phyloP scores from a whole-genome alignment of 2,113 vertebrate species.

The Boleophthalmus pectinirostris region DNA sequence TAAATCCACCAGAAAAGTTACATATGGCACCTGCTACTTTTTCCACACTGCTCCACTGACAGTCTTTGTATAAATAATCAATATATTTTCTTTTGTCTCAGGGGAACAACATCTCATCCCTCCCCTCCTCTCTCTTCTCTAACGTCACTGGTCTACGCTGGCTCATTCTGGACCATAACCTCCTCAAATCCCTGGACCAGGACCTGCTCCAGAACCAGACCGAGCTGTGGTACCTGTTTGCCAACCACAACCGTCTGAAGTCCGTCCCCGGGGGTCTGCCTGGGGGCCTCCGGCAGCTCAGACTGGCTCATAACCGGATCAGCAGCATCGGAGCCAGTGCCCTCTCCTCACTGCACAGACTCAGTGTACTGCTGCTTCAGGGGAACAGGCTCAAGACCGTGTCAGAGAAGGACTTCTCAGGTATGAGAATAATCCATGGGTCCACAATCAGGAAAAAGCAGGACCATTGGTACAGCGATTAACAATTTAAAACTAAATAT shows the following conservation, averaged over 20 bases:
- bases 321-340: conserved; percentile 55
- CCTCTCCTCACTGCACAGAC: conserved; percentile 65
- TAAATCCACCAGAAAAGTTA: too few species aligned
- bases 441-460: too few species aligned
- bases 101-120: conserved; percentile 70
- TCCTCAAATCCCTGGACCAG: conserved; percentile 56
- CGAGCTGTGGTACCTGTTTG: conserved; percentile 70
- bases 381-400: conserved; percentile 74
- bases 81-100: conserved; percentile 27
- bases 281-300: conserved; percentile 70
- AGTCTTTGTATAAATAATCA: background rate
- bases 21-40: too few species aligned
- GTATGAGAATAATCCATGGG: too few species aligned
- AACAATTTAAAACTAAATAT: too few species aligned
- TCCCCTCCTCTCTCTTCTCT: conserved; percentile 52
- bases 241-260: conserved; percentile 74
- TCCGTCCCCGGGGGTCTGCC: conserved; percentile 69
- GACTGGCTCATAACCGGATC: conserved; percentile 76
- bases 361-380: conserved; percentile 77
- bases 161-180: conserved; percentile 78
- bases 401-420: conserved; percentile 62
- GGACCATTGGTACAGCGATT: too few species aligned
- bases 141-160: conserved; percentile 71
- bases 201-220: conserved; percentile 63
- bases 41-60: background rate